phyloP scores from a whole-genome alignment of 1,140 invertebrate species.

The Conus betulinus region DNA sequence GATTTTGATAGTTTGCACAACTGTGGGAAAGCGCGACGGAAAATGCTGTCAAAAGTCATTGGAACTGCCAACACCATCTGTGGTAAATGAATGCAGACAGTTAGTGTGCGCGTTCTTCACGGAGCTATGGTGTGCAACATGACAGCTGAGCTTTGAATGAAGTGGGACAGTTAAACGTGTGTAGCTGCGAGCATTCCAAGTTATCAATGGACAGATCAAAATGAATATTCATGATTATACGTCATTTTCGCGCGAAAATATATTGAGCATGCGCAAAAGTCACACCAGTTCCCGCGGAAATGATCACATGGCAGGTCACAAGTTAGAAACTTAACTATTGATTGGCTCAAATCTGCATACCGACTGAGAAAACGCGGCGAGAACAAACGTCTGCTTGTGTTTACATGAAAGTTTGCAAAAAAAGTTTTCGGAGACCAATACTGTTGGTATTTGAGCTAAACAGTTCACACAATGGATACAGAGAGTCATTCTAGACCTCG shows the following conservation, averaged over 20 bases:
- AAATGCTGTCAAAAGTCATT: too few relatives aligned
- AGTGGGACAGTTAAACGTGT: not conserved
- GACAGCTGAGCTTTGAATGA: not conserved
- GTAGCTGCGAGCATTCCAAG: not conserved
- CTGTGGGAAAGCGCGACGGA: too few relatives aligned
- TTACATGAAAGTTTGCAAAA: conserved; percentile 22
- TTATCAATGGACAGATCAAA: not conserved
- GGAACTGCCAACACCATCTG: too few relatives aligned
- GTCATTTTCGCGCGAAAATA: conserved; percentile 23
- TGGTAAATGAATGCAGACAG: too few relatives aligned
- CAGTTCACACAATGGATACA: conserved; percentile 21
- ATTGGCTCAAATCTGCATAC: conserved; percentile 25
- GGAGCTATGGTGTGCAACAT: not conserved
- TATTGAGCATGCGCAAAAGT: not conserved
- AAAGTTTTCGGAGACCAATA: conserved; percentile 21
- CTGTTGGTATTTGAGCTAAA: not conserved
- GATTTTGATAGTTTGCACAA: too few relatives aligned
- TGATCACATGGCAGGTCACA: conserved; percentile 26
- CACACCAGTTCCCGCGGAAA: conserved; percentile 37
- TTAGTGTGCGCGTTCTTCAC: not conserved
- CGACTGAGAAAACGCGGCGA: not conserved
- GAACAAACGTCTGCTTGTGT: conserved; percentile 20
- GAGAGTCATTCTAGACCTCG: conserved; percentile 49
- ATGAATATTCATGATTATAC: conserved; percentile 9
- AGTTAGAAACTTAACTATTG: not conserved